phyloP scores from a whole-genome alignment of 2,888 invertebrate species.

The Agriopis marginaria region DNA sequence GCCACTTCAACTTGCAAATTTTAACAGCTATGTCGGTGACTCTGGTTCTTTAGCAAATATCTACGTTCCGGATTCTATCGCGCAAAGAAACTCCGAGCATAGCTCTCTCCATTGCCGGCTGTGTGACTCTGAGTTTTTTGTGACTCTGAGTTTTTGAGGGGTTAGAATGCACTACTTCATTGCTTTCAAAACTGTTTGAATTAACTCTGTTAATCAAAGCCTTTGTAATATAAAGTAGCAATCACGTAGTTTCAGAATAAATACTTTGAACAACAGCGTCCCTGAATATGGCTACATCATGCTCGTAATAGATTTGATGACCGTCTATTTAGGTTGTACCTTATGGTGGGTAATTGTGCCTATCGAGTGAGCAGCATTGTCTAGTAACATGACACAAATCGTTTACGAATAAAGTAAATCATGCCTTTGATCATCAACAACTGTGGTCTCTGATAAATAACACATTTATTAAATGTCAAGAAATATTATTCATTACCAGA shows the following conservation, averaged over 20 bases:
- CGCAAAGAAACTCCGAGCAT: too few relatives aligned
- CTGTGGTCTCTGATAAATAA: not conserved
- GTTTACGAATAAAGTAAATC: not conserved
- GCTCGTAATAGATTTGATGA: conserved; percentile 29
- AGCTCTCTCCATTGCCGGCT: too few relatives aligned
- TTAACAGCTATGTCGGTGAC: too few relatives aligned
- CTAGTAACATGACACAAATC: not conserved
- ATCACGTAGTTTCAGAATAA: conserved; percentile 18
- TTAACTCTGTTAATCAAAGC: not conserved
- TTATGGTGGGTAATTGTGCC: conserved; percentile 17
- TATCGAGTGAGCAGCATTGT: conserved; percentile 8
- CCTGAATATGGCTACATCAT: conserved; percentile 21
- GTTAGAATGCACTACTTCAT: too few relatives aligned
- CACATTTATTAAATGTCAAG: too few relatives aligned
- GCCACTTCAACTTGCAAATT: too few relatives aligned
- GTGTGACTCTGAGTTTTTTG: too few relatives aligned
- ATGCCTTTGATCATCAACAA: not conserved
- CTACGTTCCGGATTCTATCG: too few relatives aligned
- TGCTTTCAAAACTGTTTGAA: not conserved
- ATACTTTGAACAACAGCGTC: conserved; percentile 15
- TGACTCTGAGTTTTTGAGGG: too few relatives aligned
- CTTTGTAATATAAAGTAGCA: conserved; percentile 6
- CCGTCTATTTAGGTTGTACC: conserved; percentile 37
- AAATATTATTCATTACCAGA: too few relatives aligned
- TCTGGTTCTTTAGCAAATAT: too few relatives aligned